phyloP scores from a whole-genome alignment of 1,140 invertebrate species.

The Hycleus cichorii region DNA sequence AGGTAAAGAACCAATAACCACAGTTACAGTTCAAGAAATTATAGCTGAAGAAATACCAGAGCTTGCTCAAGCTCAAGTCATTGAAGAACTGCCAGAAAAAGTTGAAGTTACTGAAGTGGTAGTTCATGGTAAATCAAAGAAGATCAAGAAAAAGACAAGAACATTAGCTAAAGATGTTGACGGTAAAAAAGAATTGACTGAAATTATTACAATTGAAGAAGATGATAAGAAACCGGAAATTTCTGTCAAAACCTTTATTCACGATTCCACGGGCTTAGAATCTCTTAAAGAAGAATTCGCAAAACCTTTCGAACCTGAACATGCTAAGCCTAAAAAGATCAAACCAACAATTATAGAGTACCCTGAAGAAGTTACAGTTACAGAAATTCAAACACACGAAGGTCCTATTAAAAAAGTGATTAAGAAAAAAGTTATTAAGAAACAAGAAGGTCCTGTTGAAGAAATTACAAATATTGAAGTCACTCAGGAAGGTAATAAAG shows the following conservation, averaged over 20 bases:
- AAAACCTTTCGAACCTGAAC: slow-evolving; percentile 29
- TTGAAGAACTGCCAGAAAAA: slow-evolving; percentile 30
- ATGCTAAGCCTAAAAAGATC: slow-evolving; percentile 19
- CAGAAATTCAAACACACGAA: slow-evolving; percentile 43
- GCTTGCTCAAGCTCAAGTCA: slow-evolving; percentile 5
- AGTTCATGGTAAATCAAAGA: slow-evolving; percentile 29
- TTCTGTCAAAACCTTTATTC: slow-evolving; percentile 7
- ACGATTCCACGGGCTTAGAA: slow-evolving; percentile 22
- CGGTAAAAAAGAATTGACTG: slow-evolving; percentile 32
- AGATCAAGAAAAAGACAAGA: slow-evolving; percentile 23
- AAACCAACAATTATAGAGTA: slow-evolving; percentile 29
- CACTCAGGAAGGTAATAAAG: slow-evolving; percentile 38
- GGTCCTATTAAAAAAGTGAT: slow-evolving; percentile 38
- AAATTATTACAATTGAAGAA: slow-evolving; percentile 35
- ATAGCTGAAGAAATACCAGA: slow-evolving; percentile 23
- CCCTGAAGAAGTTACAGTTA: slow-evolving; percentile 35
- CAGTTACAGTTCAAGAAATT: slow-evolving; percentile 41
- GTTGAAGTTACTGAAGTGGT: slow-evolving; percentile 35
- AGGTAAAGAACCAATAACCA: slow-evolving; percentile 32
- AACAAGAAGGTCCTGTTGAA: slow-evolving; percentile 25
- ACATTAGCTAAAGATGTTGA: slow-evolving; percentile 28
- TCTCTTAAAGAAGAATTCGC: slow-evolving; percentile 20
- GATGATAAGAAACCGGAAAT: slow-evolving; percentile 29
- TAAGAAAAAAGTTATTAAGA: slow-evolving; percentile 38
- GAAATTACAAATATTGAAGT: slow-evolving; percentile 34